Conservation (phyloP, 2,113 vertebrate species). For the Semnornis frantzii region DNA sequence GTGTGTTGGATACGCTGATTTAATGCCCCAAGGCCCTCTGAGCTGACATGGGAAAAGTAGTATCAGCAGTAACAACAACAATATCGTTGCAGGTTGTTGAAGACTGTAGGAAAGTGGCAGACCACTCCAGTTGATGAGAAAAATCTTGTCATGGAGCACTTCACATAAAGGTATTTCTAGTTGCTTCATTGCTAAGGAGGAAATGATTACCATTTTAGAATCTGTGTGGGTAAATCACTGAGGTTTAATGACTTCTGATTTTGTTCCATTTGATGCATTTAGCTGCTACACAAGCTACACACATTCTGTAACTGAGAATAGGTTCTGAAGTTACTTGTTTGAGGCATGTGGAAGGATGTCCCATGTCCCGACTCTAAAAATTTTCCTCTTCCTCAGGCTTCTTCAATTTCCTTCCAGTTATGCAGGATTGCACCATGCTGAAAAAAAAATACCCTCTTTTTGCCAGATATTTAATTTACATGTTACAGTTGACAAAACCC, state of each 20-base stretch:
- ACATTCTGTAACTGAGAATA: not conserved
- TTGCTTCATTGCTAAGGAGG: not conserved
- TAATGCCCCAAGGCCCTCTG: not conserved
- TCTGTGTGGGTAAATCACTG: not conserved
- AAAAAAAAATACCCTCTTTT: not conserved
- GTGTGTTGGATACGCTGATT: not conserved
- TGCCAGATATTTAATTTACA: not conserved
- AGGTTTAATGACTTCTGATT: not conserved
- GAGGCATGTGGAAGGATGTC: not conserved
- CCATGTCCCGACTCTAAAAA: not conserved
- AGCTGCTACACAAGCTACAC: not conserved
- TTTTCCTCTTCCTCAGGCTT: not conserved
- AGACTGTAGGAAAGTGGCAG: not conserved
- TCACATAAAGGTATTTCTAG: not conserved
- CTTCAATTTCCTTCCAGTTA: not conserved
- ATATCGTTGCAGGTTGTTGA: not conserved
- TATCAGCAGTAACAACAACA: not conserved
- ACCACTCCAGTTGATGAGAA: not conserved
- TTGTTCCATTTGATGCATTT: not conserved
- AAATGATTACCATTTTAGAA: not conserved
- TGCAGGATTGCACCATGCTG: not conserved
- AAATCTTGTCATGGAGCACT: not conserved
- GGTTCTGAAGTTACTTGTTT: not conserved
- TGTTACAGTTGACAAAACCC: not conserved
- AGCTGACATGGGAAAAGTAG: not conserved